phyloP scores from a whole-genome alignment of 2,113 vertebrate species.

The Holacanthus passer region DNA sequence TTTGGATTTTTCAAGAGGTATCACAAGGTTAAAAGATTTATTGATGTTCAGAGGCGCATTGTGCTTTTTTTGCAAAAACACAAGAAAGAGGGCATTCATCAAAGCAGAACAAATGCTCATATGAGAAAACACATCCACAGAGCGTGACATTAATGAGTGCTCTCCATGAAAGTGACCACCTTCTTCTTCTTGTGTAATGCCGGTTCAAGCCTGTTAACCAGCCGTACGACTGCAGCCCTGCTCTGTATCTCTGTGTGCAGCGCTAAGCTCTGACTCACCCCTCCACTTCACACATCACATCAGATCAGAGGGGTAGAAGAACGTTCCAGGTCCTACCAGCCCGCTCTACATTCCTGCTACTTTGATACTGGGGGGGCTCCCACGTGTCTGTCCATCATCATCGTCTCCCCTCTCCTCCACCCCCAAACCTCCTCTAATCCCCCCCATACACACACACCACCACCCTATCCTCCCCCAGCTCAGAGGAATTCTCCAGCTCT shows the following conservation, averaged over 20 bases:
- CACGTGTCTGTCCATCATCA: conserved; percentile 84
- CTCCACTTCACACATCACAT: conserved; percentile 79
- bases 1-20: conserved; percentile 52
- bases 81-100: conserved; percentile 46
- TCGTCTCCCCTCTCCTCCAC: conserved; percentile 70
- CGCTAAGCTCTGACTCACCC: conserved; percentile 68
- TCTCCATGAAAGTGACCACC: conserved; percentile 12
- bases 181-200: conserved; percentile 3
- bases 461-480: conserved; percentile 78
- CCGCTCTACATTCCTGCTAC: conserved; percentile 80
- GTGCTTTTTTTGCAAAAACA: conserved; percentile 56
- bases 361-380: conserved; percentile 81
- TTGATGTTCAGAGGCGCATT: conserved; percentile 43
- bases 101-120: conserved; percentile 45
- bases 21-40: conserved; percentile 69
- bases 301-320: conserved; percentile 74
- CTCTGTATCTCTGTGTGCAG: conserved; percentile 67
- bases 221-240: conserved; percentile 63
- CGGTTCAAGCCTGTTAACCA: conserved; percentile 60
- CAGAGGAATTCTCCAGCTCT: conserved; percentile 83
- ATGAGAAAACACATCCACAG: conserved; percentile 30
- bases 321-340: conserved; percentile 77
- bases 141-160: conserved; percentile 17
- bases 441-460: conserved; percentile 21
- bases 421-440: conserved; percentile 72